Evolutionary conservation across 2,888 invertebrate species (phyloP).

Genomic region (Margaritifera margaritifera): DNA sequence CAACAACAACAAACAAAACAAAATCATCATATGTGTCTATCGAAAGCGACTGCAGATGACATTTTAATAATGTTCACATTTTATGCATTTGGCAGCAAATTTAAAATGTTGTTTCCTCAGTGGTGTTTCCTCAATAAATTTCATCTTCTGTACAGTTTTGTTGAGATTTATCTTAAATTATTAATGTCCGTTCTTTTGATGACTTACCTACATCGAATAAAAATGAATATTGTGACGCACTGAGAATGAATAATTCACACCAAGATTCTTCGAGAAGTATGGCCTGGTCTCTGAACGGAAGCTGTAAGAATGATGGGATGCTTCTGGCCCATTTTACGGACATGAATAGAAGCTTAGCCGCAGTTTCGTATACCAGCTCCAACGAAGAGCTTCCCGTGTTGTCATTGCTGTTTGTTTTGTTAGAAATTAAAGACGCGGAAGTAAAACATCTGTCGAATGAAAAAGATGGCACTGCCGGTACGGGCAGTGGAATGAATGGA

Average conservation of each 20-base stretch:
- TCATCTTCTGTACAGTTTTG: too few species aligned
- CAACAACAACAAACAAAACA: too few species aligned
- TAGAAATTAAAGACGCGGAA: conserved; percentile 10
- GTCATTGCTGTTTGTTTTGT: conserved; percentile 9
- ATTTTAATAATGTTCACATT: too few species aligned
- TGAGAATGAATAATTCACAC: conserved; percentile 88
- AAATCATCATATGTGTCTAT: too few species aligned
- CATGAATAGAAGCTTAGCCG: conserved; percentile 83
- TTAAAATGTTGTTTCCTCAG: too few species aligned
- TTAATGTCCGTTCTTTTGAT: background rate
- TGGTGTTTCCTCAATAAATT: too few species aligned
- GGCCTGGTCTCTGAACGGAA: conserved; percentile 82
- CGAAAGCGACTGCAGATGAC: too few species aligned
- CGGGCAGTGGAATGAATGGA: conserved; percentile 3
- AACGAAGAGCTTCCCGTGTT: conserved; percentile 9
- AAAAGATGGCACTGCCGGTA: conserved; percentile 4
- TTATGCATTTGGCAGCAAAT: too few species aligned
- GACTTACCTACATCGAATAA: conserved; percentile 82
- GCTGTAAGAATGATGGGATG: conserved; percentile 83
- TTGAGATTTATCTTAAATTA: too few species aligned
- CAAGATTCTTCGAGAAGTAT: conserved; percentile 85
- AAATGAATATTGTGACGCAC: conserved; percentile 86
- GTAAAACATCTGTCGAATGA: conserved; percentile 3
- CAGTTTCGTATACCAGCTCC: conserved; percentile 71
- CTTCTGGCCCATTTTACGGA: conserved; percentile 87